Percentiles rank a stretch among this genome's conserved stretches.
Evolutionary conservation across 1,140 invertebrate species (phyloP).

Genomic region (Drosophila tsacasi): DNA sequence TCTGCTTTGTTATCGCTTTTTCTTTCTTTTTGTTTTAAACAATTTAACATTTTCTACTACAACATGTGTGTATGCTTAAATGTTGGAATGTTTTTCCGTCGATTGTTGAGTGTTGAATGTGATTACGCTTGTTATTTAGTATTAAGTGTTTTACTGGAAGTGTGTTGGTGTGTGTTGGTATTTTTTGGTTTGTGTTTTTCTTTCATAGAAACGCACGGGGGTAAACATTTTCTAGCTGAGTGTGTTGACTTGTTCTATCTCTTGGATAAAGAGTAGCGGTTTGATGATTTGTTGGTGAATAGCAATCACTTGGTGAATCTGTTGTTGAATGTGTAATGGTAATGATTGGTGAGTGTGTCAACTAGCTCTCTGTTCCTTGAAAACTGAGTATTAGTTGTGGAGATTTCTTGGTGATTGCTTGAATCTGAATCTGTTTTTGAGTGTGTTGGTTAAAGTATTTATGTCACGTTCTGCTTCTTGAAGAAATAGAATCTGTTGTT

Average conservation of each 20-base stretch:
- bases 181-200: neutral
- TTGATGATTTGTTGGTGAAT: neutral
- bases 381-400: too few relatives aligned
- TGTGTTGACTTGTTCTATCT: neutral
- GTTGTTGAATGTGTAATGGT: neutral
- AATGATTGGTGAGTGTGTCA: neutral
- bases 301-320: neutral
- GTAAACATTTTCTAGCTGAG: neutral
- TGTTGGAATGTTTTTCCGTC: slow-evolving; percentile 9
- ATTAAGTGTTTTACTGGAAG: neutral
- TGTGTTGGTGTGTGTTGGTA: neutral
- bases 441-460: neutral
- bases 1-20: neutral
- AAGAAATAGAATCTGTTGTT: neutral
- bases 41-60: slow-evolving; percentile 70
- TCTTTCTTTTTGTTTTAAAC: slow-evolving; percentile 48
- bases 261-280: neutral
- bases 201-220: too few relatives aligned
- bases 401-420: neutral
- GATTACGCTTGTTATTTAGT: neutral
- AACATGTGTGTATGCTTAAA: slow-evolving; percentile 33
- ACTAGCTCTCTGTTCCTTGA: neutral
- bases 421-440: neutral
- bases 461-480: too few relatives aligned
- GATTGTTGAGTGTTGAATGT: neutral